Conservation (phyloP, 2,888 invertebrate genomes). For the Suillia variegata region DNA sequence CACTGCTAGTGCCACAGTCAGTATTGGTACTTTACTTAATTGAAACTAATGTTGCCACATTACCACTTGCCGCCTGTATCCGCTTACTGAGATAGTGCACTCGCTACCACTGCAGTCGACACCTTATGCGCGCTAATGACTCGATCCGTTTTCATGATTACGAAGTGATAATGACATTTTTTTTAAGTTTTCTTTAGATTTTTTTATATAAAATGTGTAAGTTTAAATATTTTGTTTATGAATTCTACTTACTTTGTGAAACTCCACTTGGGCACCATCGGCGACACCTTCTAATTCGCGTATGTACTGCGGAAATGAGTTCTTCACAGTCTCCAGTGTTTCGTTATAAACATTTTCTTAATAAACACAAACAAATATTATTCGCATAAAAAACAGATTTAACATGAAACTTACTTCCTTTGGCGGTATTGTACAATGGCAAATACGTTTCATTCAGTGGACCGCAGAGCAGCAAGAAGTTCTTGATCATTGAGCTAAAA, state of each 20-base stretch:
- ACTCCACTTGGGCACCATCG: conserved; percentile 82
- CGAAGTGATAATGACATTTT: too few relatives aligned
- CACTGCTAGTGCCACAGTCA: too few relatives aligned
- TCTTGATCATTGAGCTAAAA: conserved; percentile 75
- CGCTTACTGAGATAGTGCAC: too few relatives aligned
- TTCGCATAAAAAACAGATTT: neutral
- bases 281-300: conserved; percentile 83
- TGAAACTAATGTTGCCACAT: too few relatives aligned
- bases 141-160: too few relatives aligned
- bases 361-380: conserved; percentile 14
- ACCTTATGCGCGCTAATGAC: too few relatives aligned
- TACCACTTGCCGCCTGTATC: too few relatives aligned
- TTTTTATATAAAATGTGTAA: too few relatives aligned
- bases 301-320: conserved; percentile 80
- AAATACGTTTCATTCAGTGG: conserved; percentile 73
- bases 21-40: too few relatives aligned
- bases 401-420: conserved; percentile 64
- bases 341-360: conserved; percentile 71
- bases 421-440: conserved; percentile 72
- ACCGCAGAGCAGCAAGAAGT: conserved; percentile 67
- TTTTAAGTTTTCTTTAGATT: too few relatives aligned
- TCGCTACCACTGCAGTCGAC: too few relatives aligned
- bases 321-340: conserved; percentile 71
- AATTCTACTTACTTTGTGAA: conserved; percentile 77
- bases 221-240: too few relatives aligned